phyloP scores from a whole-genome alignment of 2,113 vertebrate genomes.

The Tupaia chinensis region DNA sequence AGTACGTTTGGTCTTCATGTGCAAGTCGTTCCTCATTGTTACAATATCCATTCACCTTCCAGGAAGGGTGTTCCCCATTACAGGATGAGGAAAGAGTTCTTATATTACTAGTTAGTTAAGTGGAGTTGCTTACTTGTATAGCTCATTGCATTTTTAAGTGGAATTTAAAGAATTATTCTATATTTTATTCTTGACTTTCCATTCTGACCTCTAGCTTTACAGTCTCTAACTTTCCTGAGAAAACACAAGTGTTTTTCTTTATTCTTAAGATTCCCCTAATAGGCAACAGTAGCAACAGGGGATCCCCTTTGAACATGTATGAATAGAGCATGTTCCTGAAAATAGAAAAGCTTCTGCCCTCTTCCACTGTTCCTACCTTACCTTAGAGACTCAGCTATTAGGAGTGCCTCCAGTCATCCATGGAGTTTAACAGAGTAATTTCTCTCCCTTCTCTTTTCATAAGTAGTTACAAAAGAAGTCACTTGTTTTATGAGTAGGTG shows the following conservation, averaged over 20 bases:
- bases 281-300: conserved; percentile 2
- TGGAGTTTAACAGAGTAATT: neutral
- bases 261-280: conserved; percentile 49
- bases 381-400: neutral
- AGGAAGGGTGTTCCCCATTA: neutral
- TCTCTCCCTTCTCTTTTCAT: neutral
- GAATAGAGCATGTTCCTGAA: conserved; percentile 43
- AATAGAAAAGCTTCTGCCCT: neutral
- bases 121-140: neutral
- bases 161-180: neutral
- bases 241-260: conserved; percentile 48
- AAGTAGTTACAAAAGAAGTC: neutral
- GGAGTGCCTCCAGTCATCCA: neutral
- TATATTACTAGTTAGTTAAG: neutral
- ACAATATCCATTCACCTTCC: neutral
- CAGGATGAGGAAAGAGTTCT: neutral
- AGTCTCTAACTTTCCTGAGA: conserved; percentile 17
- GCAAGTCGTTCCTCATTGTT: neutral
- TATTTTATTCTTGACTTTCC: conserved; percentile 31
- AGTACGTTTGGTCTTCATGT: neutral
- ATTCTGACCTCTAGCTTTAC: neutral
- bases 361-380: neutral
- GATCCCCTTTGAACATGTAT: neutral
- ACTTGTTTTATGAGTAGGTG: neutral
- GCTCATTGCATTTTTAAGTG: conserved; percentile 27